Evolutionary conservation across 2,888 invertebrate genomes (phyloP).

Genomic region (Temnothorax unifasciatus): DNA sequence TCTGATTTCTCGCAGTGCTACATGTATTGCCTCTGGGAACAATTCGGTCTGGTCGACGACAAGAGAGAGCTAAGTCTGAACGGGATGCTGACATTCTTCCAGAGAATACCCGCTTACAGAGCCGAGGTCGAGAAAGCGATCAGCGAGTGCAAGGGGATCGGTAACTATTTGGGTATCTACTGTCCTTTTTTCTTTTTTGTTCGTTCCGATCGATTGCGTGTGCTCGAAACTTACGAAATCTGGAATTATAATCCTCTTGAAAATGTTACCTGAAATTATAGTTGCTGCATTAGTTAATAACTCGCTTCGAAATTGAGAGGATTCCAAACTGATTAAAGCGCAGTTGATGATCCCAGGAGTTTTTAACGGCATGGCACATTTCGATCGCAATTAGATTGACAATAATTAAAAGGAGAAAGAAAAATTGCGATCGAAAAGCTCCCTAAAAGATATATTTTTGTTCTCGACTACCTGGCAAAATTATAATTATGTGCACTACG

Average conservation of each 20-base stretch:
- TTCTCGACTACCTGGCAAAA: no score
- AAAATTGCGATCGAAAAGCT: not conserved
- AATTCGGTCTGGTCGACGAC: conserved; percentile 84
- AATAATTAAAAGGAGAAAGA: not conserved
- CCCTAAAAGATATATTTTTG: not conserved
- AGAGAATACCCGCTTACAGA: conserved; percentile 84
- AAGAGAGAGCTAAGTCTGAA: conserved; percentile 82
- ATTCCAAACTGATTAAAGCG: not conserved
- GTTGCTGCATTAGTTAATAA: not conserved
- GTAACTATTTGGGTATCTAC: conserved; percentile 82
- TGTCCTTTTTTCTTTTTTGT: conserved; percentile 63
- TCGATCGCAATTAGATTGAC: not conserved
- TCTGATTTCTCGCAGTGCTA: conserved; percentile 80
- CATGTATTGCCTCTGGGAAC: conserved; percentile 85
- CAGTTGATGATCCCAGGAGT: not conserved
- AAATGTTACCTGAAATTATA: not conserved
- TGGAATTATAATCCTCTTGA: not conserved
- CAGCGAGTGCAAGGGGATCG: conserved; percentile 81
- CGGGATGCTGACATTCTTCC: conserved; percentile 83
- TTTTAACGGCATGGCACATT: not conserved
- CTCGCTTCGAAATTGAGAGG: not conserved
- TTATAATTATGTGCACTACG: no score
- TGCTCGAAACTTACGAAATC: conserved; percentile 51
- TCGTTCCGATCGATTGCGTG: conserved; percentile 63
- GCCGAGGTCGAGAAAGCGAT: conserved; percentile 82